phyloP scores from a whole-genome alignment of 1,140 invertebrate species.

The Coboldia fuscipes region DNA sequence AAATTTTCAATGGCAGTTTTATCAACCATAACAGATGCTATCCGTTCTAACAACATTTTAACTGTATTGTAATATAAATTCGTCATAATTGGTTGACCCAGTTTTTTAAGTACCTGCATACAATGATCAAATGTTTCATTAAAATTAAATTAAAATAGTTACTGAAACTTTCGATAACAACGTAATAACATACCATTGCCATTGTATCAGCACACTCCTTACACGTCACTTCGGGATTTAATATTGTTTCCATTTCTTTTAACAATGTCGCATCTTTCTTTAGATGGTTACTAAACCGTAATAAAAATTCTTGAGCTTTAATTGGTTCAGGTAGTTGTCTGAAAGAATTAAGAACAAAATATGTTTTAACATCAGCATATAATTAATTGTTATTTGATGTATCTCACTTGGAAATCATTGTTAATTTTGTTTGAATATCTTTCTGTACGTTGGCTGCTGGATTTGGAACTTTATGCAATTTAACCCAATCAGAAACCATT shows the following conservation, averaged over 20 bases:
- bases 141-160: slow-evolving; percentile 1
- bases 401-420: slow-evolving; percentile 16
- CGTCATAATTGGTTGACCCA: slow-evolving; percentile 82
- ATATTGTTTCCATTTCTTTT: slow-evolving; percentile 64
- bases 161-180: not conserved
- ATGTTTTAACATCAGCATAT: not conserved
- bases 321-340: slow-evolving; percentile 66
- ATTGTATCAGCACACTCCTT: slow-evolving; percentile 72
- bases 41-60: slow-evolving; percentile 80
- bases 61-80: slow-evolving; percentile 91
- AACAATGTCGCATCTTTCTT: slow-evolving; percentile 55
- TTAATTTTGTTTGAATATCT: slow-evolving; percentile 35
- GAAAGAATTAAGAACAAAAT: not conserved
- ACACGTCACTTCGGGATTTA: slow-evolving; percentile 71
- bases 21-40: slow-evolving; percentile 91
- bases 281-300: slow-evolving; percentile 69
- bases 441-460: slow-evolving; percentile 36
- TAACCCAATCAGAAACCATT: slow-evolving; percentile 66
- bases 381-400: not conserved
- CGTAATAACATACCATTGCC: slow-evolving; percentile 25
- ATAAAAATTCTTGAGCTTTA: slow-evolving; percentile 79
- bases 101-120: slow-evolving; percentile 71
- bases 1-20: slow-evolving; percentile 54
- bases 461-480: slow-evolving; percentile 43
- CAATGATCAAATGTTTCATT: not conserved